phyloP scores from a whole-genome alignment of 2,888 invertebrate species.

The Drosophila cracens region DNA sequence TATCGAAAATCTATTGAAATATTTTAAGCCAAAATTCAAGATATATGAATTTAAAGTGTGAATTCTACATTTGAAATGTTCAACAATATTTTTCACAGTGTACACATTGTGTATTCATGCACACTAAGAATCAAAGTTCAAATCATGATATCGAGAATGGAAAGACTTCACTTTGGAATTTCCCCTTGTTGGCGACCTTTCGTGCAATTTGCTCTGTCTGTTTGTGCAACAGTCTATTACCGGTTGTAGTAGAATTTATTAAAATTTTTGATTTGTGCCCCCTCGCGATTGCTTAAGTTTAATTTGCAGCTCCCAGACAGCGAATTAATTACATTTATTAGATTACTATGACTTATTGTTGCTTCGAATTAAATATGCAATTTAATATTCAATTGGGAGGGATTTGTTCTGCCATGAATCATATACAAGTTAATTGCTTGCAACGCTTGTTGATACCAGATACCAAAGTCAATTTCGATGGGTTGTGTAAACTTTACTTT shows the following conservation, averaged over 20 bases:
- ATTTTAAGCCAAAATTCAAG: background rate
- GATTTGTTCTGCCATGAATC: constrained; percentile 7
- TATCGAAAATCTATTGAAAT: background rate
- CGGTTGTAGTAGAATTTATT: constrained; percentile 9
- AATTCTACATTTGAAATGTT: background rate
- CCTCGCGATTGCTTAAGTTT: constrained; percentile 28
- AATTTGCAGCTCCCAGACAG: constrained; percentile 9
- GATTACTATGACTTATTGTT: constrained; percentile 29
- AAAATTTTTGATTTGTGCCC: constrained; percentile 6
- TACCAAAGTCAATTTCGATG: constrained; percentile 43
- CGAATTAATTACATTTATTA: constrained; percentile 41
- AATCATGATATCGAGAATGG: constrained; percentile 22
- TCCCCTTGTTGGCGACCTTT: constrained; percentile 41
- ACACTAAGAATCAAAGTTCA: constrained; percentile 39
- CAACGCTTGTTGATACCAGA: constrained; percentile 24
- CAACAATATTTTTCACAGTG: background rate
- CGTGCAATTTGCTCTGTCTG: constrained; percentile 23
- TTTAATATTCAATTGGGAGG: constrained; percentile 4
- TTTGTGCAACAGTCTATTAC: constrained; percentile 14
- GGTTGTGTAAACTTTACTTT: constrained; percentile 63
- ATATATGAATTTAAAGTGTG: background rate
- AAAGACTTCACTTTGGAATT: constrained; percentile 20
- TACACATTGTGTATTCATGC: constrained; percentile 3
- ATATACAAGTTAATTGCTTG: constrained; percentile 44
- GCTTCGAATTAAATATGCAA: constrained; percentile 13